A percentile compares a stretch with the other conserved stretches of the same genome.
phyloP scores from a whole-genome alignment of 2,113 vertebrate species.

The Paracanthobrama guichenoti region DNA sequence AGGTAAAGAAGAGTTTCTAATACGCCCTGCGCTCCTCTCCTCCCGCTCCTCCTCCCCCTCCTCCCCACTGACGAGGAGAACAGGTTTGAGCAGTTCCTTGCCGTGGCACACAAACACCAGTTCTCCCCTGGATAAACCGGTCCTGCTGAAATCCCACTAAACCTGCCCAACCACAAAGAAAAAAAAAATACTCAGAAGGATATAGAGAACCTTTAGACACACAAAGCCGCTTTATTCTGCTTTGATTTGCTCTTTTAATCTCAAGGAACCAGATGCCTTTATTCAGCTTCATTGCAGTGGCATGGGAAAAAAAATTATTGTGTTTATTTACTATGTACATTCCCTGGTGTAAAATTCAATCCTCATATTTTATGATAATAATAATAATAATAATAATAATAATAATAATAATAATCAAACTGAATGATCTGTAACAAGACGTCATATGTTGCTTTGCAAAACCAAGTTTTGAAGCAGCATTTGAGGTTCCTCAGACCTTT shows the following conservation, averaged over 20 bases:
- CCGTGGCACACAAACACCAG: conserved; percentile 75
- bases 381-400: not conserved
- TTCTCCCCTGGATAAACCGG: conserved; percentile 78
- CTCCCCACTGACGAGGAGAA: conserved; percentile 67
- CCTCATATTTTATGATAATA: not conserved
- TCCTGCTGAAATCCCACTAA: conserved; percentile 77
- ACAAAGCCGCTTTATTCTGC: conserved; percentile 51
- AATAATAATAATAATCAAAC: not conserved
- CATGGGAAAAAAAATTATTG: not conserved
- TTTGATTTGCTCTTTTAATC: conserved; percentile 35
- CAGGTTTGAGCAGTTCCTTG: conserved; percentile 72
- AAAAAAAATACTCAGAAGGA: conserved; percentile 47
- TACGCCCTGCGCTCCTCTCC: conserved; percentile 32
- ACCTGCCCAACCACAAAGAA: conserved; percentile 70
- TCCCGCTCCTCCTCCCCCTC: conserved; percentile 28
- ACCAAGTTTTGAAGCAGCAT: not conserved
- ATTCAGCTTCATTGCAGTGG: not conserved
- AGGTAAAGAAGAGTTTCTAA: conserved; percentile 36
- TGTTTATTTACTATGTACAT: not conserved
- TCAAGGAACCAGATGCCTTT: conserved; percentile 1
- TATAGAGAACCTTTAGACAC: conserved; percentile 47
- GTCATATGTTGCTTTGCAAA: not conserved
- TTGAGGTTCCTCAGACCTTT: not conserved
- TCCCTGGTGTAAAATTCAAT: not conserved
- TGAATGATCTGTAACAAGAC: not conserved